Percentiles rank a stretch among this genome's conserved stretches.
phyloP scores from a whole-genome alignment of 2,888 invertebrate species.

The Drosophila pseudotakahashii region DNA sequence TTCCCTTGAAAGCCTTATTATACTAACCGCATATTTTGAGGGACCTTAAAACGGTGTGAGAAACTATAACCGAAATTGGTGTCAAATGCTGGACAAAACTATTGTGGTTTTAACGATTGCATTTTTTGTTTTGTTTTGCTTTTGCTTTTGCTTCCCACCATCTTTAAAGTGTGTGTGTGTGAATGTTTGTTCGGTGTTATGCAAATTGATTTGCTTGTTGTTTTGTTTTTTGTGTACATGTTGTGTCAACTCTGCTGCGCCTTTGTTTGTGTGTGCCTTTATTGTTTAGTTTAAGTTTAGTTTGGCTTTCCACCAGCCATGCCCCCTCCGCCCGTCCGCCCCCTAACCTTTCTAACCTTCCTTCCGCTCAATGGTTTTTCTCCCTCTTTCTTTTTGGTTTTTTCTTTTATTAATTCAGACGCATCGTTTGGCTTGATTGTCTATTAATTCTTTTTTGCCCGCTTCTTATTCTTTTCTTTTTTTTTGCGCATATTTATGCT shows the following conservation, averaged over 20 bases:
- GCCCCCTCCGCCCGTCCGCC: conserved; percentile 35
- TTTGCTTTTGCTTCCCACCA: conserved; percentile 63
- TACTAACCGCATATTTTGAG: conserved; percentile 1
- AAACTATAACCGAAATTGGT: conserved; percentile 57
- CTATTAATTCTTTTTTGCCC: conserved; percentile 67
- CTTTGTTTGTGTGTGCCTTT: conserved; percentile 38
- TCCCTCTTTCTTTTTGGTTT: conserved; percentile 16
- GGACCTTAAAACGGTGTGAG: conserved; percentile 47
- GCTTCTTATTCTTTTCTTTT: conserved; percentile 37
- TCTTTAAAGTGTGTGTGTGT: conserved; percentile 25
- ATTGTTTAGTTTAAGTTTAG: conserved; percentile 35
- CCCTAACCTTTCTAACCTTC: conserved; percentile 55
- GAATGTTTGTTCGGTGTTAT: conserved; percentile 59
- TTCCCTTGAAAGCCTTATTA: neutral
- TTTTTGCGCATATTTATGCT: conserved; percentile 59
- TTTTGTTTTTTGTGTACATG: conserved; percentile 38
- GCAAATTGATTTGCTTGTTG: conserved; percentile 80
- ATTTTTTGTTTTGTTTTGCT: conserved; percentile 39
- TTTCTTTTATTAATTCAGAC: conserved; percentile 50
- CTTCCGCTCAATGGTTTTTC: conserved; percentile 32
- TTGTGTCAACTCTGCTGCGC: conserved; percentile 42
- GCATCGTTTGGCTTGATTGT: conserved; percentile 66
- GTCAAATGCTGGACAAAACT: conserved; percentile 68
- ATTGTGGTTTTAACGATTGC: conserved; percentile 48
- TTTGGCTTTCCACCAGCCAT: conserved; percentile 25